These are phyloP conservation scores for Campylomormyrus numenius DNA, from an alignment of 2,113 vertebrate genomes.

Conservation along the genomic window DNA sequence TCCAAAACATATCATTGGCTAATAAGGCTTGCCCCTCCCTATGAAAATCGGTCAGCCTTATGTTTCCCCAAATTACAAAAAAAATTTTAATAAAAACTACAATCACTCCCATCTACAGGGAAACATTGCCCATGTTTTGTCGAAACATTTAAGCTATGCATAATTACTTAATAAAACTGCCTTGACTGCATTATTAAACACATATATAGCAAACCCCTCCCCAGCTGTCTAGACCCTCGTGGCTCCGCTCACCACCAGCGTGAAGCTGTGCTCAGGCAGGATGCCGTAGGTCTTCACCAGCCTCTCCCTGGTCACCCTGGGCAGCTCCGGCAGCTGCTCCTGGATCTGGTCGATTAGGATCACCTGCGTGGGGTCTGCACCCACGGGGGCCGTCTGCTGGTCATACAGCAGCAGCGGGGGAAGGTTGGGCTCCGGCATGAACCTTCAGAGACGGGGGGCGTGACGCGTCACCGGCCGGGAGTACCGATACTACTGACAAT, in stretches of 20 bases:
- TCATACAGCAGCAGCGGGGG: constrained; percentile 86
- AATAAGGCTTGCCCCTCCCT: neutral
- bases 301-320: constrained; percentile 67
- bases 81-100: neutral
- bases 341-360: constrained; percentile 76
- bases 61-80: neutral
- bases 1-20: neutral
- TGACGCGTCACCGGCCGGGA: neutral
- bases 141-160: neutral
- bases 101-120: neutral
- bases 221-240: neutral
- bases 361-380: constrained; percentile 63
- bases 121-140: neutral
- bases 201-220: neutral
- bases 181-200: neutral
- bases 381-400: constrained; percentile 62
- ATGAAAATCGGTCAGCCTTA: neutral
- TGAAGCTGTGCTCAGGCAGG: constrained; percentile 82
- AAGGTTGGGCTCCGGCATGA: constrained; percentile 97
- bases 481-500: neutral
- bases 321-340: constrained; percentile 78
- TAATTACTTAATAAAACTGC: neutral
- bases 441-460: constrained; percentile 56
- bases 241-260: constrained; percentile 72
- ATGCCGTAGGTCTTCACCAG: constrained; percentile 74